Conservation (phyloP, 2,888 invertebrate genomes). For the Nomada fabriciana region DNA sequence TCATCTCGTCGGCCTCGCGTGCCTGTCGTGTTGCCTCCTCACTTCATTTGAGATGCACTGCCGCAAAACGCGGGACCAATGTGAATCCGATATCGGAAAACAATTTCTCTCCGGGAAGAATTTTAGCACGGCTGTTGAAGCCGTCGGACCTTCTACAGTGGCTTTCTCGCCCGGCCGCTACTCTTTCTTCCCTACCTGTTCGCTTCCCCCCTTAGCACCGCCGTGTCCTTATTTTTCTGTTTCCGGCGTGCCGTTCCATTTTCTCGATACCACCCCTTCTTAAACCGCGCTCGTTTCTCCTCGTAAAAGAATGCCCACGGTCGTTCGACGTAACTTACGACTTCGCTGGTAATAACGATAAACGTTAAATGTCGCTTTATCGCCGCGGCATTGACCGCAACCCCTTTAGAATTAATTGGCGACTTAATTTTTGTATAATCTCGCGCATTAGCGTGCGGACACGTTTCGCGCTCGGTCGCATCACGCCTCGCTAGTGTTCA, state of each 20-base stretch:
- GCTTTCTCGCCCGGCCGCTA: slow-evolving; percentile 52
- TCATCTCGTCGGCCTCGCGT: slow-evolving; percentile 49
- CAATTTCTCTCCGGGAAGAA: slow-evolving; percentile 84
- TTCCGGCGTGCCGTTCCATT: slow-evolving; percentile 66
- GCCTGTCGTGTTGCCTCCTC: slow-evolving; percentile 22
- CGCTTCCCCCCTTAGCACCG: slow-evolving; percentile 31
- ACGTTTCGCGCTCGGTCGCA: neutral
- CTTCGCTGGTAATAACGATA: slow-evolving; percentile 70
- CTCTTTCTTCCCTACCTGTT: slow-evolving; percentile 29
- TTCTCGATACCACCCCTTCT: slow-evolving; percentile 65
- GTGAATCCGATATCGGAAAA: slow-evolving; percentile 85
- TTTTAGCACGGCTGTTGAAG: slow-evolving; percentile 76
- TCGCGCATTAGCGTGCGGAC: slow-evolving; percentile 20
- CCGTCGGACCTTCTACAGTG: slow-evolving; percentile 65
- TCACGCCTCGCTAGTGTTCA: neutral
- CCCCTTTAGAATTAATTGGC: slow-evolving; percentile 64
- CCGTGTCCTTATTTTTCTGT: slow-evolving; percentile 65
- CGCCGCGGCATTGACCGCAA: slow-evolving; percentile 58
- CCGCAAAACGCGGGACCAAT: slow-evolving; percentile 76
- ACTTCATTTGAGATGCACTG: slow-evolving; percentile 79
- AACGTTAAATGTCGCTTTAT: slow-evolving; percentile 72
- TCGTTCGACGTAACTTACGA: slow-evolving; percentile 67
- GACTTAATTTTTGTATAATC: slow-evolving; percentile 67
- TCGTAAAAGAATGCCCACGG: slow-evolving; percentile 66
- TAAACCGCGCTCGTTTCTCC: slow-evolving; percentile 72